Base-by-base conservation (phyloP, 2,113 vertebrate species). In the Brienomyrus brachyistius region DNA sequence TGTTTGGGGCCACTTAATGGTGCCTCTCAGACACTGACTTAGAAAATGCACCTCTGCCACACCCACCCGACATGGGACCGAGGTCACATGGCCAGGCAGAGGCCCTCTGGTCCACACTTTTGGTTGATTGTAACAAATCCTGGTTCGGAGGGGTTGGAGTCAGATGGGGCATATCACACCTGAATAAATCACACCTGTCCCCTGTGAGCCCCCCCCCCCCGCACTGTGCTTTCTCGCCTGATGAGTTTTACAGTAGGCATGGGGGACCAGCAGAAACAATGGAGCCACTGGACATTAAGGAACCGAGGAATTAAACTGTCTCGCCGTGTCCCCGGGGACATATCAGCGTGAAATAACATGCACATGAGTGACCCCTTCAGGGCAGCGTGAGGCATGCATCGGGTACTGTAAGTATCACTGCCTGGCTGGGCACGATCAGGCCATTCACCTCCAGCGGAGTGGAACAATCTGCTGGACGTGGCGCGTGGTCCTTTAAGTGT, bases 201-300 rank as follows among this genome's bases (percentile, higher is more conserved):
- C n/a, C 89, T 82, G 90, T 50, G 31, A 23, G 47, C 86, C 50
- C 56, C 66, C 50, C 56, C 66, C 59, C 88, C 89, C 90, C 91
- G 74, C 91, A 62, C 59, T 62, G 23, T 62, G 56, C 91, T 87
- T 92, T 92, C 89, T 89, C 91, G 90, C 91, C 89, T 92, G 88
- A 91, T 89, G 82, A 89, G 92, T 94, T 94, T 94, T 91, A 92
- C 59, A 89, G 89, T 90, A 91, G 90, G 92, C 91, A 86, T 50
- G 90, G 91, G 91, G 89, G 91, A 90, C 91, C 87, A 92, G 85
- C 89, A 77, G 9, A 90, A 94, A 90, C 88, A 35, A 70, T 51
- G 86, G 5, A 91, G 87, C 91, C 54, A 59, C 88, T 90, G 88
- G 84, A 90, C 62, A 85, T 92, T 90, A 92, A 92, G 90, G 52